Evolutionary conservation across 2,113 vertebrate species (phyloP), one percentile per base, ranked within the genome.

Genomic region (Zapornia atra): DNA sequence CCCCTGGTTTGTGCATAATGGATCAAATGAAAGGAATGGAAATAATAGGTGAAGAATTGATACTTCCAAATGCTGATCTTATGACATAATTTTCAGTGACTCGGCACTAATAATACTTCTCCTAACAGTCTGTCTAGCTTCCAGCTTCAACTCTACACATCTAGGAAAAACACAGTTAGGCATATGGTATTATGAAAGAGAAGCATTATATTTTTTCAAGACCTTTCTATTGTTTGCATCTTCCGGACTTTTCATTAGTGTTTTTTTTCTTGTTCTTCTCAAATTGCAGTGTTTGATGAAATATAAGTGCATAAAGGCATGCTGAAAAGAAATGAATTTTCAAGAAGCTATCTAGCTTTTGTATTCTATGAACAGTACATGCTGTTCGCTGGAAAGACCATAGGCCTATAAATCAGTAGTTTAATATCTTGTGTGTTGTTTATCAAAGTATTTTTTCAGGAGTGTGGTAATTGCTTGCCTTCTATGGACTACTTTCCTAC

Each of bases 11-110:
- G 16, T 51, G 26, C 82, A 13, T 79, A 94, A 50, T 84, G 36
- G 17, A 93, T 89, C 34, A 77, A 91, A 82, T 82, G 2, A 86
- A 94, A 92, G 73, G 50, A 84, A n/a, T 82, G 68, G 79, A 56
- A 89, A 73, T 88, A 79, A 63, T 91, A 82, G n/a, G 24, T 93
- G 71, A 90, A 42, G 38, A 91, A 64, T 82, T 91, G 54, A 69
- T 68, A 57, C 64, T 88, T 88, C 60, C 5, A 85, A 93, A 96
- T 88, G 68, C 71, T 93, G 77, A 88, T 94, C 40, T 95, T 91
- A 75, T 12, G 46, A 77, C 46, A n/a, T 91, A 87, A 90, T 96
- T 94, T 96, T 81, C 89, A 95, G 46, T 85, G 42, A 94, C 53
- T 70, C 64, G 88, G 66, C 36, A 51, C n/a, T 92, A 81, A 57